Conservation (phyloP, 2,113 vertebrate genomes). For the Ageneiosus marmoratus region DNA sequence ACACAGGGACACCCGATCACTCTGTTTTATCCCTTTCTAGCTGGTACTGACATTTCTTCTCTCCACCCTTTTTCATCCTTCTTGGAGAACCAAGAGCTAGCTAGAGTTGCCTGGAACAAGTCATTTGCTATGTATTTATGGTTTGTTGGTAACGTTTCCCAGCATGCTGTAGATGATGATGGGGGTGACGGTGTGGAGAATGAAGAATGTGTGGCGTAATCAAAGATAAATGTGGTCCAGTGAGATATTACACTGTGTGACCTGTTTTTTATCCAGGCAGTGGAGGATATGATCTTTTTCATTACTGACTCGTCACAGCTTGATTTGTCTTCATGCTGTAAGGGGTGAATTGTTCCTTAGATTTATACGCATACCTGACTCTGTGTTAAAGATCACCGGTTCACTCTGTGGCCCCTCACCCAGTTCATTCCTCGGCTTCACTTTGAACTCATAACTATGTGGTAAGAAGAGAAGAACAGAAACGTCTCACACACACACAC, state of each 20-base stretch:
- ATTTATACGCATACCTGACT: slow-evolving; percentile 82
- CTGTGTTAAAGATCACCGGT: slow-evolving; percentile 86
- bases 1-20: slow-evolving; percentile 14
- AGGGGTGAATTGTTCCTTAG: background rate
- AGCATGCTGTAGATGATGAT: no score
- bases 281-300: no score
- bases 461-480: slow-evolving; percentile 37
- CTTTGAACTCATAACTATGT: slow-evolving; percentile 88
- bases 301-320: no score
- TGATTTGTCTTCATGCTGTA: background rate
- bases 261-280: no score
- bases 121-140: background rate
- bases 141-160: background rate
- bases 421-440: slow-evolving; percentile 87
- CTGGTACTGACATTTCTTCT: background rate
- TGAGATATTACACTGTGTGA: slow-evolving; percentile 24
- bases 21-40: slow-evolving; percentile 3
- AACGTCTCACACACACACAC: no score
- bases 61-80: background rate
- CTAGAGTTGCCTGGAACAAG: no score
- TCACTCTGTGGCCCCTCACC: slow-evolving; percentile 86
- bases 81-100: background rate
- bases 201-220: slow-evolving; percentile 63
- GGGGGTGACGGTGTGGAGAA: no score
- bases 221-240: no score